phyloP scores from a whole-genome alignment of 2,113 vertebrate species.

The Bos javanicus region DNA sequence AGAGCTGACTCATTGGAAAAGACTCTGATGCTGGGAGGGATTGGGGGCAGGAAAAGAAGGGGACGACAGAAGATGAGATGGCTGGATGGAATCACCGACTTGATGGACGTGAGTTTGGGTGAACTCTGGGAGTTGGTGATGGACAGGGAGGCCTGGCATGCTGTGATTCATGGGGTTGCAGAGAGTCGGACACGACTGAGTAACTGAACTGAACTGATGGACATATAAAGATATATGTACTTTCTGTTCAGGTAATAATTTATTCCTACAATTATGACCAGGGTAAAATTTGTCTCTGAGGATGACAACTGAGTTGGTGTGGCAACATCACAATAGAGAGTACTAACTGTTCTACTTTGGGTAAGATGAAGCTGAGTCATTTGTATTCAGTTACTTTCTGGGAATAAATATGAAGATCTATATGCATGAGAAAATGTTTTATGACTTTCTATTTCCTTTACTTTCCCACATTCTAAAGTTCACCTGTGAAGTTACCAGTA shows the following conservation, averaged over 20 bases:
- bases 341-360: not conserved
- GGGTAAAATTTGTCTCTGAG: not conserved
- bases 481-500: not conserved
- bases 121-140: not conserved
- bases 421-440: not conserved
- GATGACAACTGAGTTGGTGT: not conserved
- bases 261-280: not conserved
- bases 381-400: not conserved
- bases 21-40: not conserved
- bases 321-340: not conserved
- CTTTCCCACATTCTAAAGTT: not conserved
- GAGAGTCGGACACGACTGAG: not conserved
- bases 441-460: not conserved
- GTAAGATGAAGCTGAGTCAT: not conserved
- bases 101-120: not conserved
- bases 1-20: not conserved
- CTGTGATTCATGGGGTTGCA: not conserved
- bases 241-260: not conserved
- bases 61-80: accelerated
- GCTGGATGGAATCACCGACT: not conserved
- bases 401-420: not conserved
- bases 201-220: not conserved
- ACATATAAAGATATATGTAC: not conserved
- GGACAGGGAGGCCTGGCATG: accelerated
- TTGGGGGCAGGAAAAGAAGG: not conserved